Conservation (phyloP, 2,888 invertebrate genomes). For the Eupithecia dodoneata region DNA sequence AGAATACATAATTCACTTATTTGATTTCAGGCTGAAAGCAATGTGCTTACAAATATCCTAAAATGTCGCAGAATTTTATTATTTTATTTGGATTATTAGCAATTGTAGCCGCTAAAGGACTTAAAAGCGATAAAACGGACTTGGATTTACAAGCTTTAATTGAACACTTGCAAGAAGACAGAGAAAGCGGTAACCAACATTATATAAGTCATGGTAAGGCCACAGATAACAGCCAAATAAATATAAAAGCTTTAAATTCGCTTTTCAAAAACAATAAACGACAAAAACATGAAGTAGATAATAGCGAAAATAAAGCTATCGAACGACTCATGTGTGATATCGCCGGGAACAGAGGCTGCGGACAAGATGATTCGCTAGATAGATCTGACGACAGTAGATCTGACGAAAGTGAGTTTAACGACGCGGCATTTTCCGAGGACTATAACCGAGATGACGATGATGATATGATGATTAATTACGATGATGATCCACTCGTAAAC, state of each 20-base stretch:
- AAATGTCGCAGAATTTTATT: conserved; percentile 11
- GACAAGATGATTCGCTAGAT: conserved; percentile 5
- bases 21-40: neutral
- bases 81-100: neutral
- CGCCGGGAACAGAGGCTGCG: conserved; percentile 17
- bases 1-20: neutral
- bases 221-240: conserved; percentile 19
- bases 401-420: neutral
- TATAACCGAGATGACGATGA: conserved; percentile 6
- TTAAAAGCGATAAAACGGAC: neutral
- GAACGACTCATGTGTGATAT: conserved; percentile 21
- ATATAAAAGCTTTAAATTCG: conserved; percentile 37
- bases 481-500: conserved; percentile 21
- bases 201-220: conserved; percentile 2
- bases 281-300: neutral
- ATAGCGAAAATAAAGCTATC: conserved; percentile 4
- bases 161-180: neutral
- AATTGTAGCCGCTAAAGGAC: neutral
- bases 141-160: neutral
- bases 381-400: conserved; percentile 6
- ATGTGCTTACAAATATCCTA: neutral
- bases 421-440: neutral
- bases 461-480: neutral
- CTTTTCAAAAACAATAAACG: conserved; percentile 35
- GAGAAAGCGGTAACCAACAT: neutral